Base-by-base conservation (phyloP, 2,888 invertebrate genomes). In the Timema cristinae region DNA sequence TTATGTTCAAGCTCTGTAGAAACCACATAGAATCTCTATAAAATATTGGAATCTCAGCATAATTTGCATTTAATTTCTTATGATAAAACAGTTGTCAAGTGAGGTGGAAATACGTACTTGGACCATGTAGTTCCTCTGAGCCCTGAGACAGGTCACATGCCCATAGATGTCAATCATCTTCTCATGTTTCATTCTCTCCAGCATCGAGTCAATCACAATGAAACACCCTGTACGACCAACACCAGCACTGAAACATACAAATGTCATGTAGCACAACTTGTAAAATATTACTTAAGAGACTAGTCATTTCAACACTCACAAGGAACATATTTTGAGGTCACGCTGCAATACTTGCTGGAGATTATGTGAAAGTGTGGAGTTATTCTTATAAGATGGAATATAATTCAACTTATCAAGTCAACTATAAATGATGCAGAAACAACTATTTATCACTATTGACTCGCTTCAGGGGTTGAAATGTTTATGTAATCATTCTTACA, bases 41-140 rank as follows among this genome's bases (percentile, higher is more conserved):
- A 32, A 2, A 32, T 32, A 4, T 32, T 32, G 32, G 32, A 2
- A 32, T 32, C 32, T 32, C 4, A 1, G 32, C 32, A 32, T 32
- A 32, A 4, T 32, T 32, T 2, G 1, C 32, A 32, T 32, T 32
- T 32, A 32, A 32, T 32, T 32, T 32, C 1, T 32, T 32, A 32
- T 32, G 32, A 32, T 32, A 32, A 32, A 32, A 2, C 2, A 32
- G 4, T 4, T 32, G 32, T 32, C 32, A 32, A 32, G 32, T 32
- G 32, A 32, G 32, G 32, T 32, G 32, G 32, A 32, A 32, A 32
- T 32, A 32, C 32, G 32, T 32, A 79, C 80, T 79, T 84, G 96
- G 50, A 99, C 98, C 98, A 99, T 99, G 85, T 99, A 99, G 84
- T 98, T 98, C 70, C 99, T 89, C 83, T 99, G 99, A 48, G 98